Conservation (phyloP, 2,888 invertebrate genomes). For the Caenorhabditis uteleia region DNA sequence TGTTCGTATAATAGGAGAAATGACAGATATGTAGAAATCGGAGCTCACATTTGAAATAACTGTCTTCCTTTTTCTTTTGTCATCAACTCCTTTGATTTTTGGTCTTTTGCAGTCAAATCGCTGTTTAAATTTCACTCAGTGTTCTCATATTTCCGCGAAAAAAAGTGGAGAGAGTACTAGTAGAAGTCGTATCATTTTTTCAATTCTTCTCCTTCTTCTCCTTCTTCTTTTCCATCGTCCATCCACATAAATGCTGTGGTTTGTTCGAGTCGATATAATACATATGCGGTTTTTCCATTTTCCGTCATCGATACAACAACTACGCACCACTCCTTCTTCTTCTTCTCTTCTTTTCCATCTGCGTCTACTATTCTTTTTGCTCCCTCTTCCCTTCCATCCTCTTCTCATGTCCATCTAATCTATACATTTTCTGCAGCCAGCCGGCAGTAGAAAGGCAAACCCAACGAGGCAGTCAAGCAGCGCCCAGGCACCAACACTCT, state of each 20-base stretch:
- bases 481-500: not conserved
- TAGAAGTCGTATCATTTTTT: too few species aligned
- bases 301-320: slow-evolving; percentile 10
- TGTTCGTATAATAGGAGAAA: too few species aligned
- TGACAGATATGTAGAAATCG: too few species aligned
- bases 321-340: slow-evolving; percentile 12
- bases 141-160: too few species aligned
- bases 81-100: too few species aligned
- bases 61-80: too few species aligned
- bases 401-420: not conserved
- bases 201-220: not conserved
- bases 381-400: not conserved
- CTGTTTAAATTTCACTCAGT: too few species aligned
- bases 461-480: too few species aligned
- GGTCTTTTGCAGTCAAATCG: too few species aligned
- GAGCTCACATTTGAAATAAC: too few species aligned
- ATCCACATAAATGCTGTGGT: too few species aligned
- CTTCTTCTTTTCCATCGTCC: too few species aligned
- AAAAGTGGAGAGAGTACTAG: not conserved
- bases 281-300: slow-evolving; percentile 27
- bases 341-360: slow-evolving; percentile 9
- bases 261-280: slow-evolving; percentile 22
- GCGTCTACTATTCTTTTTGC: slow-evolving; percentile 6
- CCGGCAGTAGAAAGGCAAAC: not conserved
- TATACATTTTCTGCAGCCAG: not conserved